Conservation (phyloP, 2,888 invertebrate genomes). For the Zhengitettix transpicula region DNA sequence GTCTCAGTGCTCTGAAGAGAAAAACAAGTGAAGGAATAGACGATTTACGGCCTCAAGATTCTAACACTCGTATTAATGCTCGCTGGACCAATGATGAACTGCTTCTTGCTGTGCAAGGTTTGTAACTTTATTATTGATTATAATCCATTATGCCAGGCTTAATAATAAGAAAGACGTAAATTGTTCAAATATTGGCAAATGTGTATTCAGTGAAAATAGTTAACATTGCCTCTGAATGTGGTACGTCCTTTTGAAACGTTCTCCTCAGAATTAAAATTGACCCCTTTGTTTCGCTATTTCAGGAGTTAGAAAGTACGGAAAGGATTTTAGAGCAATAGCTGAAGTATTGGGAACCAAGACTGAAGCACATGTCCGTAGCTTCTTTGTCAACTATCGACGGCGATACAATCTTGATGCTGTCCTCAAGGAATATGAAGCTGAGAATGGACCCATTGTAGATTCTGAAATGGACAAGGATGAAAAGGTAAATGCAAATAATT, state of each 20-base stretch:
- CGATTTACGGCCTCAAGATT: constrained; percentile 43
- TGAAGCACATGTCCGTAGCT: constrained; percentile 79
- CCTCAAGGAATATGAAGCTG: constrained; percentile 70
- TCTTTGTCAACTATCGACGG: constrained; percentile 80
- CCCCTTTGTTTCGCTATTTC: constrained; percentile 9
- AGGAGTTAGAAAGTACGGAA: constrained; percentile 46
- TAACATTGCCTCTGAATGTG: no score
- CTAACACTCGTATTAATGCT: constrained; percentile 56
- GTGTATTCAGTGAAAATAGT: no score
- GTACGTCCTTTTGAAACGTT: not conserved
- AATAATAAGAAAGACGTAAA: not conserved
- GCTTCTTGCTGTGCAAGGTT: constrained; percentile 77
- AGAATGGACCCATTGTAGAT: constrained; percentile 36
- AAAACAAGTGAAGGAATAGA: constrained; percentile 49
- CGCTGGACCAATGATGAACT: constrained; percentile 90
- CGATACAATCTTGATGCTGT: constrained; percentile 77
- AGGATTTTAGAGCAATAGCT: constrained; percentile 85
- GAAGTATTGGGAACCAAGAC: constrained; percentile 91
- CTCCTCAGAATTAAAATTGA: not conserved
- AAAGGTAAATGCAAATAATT: constrained; percentile 20
- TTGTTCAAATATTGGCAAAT: not conserved
- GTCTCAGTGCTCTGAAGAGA: constrained; percentile 69
- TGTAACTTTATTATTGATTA: constrained; percentile 17
- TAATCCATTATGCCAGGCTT: no score
- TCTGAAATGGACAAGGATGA: constrained; percentile 29